phyloP scores from a whole-genome alignment of 2,888 invertebrate species.

The Eristalis arbustorum region DNA sequence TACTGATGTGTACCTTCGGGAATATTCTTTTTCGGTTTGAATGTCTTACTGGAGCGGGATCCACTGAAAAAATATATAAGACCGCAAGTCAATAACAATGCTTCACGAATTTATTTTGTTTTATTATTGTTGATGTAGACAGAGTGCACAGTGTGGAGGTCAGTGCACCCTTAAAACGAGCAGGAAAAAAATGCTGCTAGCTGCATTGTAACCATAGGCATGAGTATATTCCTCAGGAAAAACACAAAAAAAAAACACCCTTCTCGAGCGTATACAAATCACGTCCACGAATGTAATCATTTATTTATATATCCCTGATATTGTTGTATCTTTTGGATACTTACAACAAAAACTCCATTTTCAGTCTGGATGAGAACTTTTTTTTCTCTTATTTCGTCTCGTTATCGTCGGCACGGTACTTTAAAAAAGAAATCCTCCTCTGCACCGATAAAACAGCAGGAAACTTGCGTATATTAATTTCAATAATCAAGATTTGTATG shows the following conservation, averaged over 20 bases:
- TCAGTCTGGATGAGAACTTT: conserved; percentile 62
- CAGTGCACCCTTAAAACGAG: conserved; percentile 29
- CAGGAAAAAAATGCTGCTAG: conserved; percentile 11
- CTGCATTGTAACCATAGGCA: not conserved
- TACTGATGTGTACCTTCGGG: conserved; percentile 99
- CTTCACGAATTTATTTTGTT: not conserved
- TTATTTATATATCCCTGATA: conserved; percentile 31
- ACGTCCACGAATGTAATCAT: conserved; percentile 21
- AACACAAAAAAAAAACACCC: not conserved
- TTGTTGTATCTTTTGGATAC: conserved; percentile 69
- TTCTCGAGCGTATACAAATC: not conserved
- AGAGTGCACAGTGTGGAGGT: conserved; percentile 18
- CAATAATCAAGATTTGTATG: not conserved
- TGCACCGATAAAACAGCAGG: conserved; percentile 30
- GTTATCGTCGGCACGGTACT: conserved; percentile 47
- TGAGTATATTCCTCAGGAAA: not conserved
- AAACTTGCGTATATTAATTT: conserved; percentile 17
- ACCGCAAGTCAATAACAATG: conserved; percentile 11
- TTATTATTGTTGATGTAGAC: conserved; percentile 22
- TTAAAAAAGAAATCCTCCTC: conserved; percentile 29
- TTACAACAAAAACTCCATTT: conserved; percentile 80
- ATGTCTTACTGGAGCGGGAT: conserved; percentile 95
- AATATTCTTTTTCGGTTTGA: conserved; percentile 99
- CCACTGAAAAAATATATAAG: conserved; percentile 75
- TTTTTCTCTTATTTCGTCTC: conserved; percentile 27